Base-by-base conservation (phyloP, 2,888 invertebrate genomes). In the Neelides folsomi region DNA sequence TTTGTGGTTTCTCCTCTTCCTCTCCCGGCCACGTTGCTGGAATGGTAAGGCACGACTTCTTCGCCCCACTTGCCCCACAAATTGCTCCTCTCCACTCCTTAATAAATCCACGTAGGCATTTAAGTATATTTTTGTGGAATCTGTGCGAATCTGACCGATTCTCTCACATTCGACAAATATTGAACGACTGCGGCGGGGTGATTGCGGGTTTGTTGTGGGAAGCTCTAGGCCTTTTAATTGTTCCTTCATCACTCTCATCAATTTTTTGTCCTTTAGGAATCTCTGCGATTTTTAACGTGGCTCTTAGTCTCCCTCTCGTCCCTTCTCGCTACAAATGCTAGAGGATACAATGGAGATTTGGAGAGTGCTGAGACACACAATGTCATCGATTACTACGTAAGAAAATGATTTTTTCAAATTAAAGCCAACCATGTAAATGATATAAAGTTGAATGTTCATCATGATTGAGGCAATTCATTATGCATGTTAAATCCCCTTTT, bases 361-460 rank as follows among this genome's bases (percentile, higher is more conserved):
- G 27, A 27, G 27, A 27, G 27, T 27, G 27, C 54, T 12, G 54
- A 53, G 39, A 59, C 61, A 34, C 54, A 61, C 41, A 56, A 63
- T 52, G 57, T 61, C 43, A 57, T 59, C 36, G 63, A 63, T 52
- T 63, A 58, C 53, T 59, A 63, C 36, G 60, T 61, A 54, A 59
- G 59, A 7, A 27, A 27, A 27, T 27, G 27, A 27, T 27, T 51
- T 18, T 34, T 34, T 12, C 19, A 6, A 18, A 44, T 49, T 34
- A 12, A 20, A 27, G 10, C 12, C 15, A 41, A 13, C 27, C n/a
- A 20, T 47, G n/a, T 3, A n/a, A 10, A 27, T 16, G 13, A 16
- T 19, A 7, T 40, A 9, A 19, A 16, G 38, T 40, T 35, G 19
- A 27, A 3, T 3, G 4, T 27, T 47, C 18, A 37, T 27, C 7